Evolutionary conservation across 2,888 invertebrate genomes (phyloP).

Genomic region (Cheilosia vulpina): DNA sequence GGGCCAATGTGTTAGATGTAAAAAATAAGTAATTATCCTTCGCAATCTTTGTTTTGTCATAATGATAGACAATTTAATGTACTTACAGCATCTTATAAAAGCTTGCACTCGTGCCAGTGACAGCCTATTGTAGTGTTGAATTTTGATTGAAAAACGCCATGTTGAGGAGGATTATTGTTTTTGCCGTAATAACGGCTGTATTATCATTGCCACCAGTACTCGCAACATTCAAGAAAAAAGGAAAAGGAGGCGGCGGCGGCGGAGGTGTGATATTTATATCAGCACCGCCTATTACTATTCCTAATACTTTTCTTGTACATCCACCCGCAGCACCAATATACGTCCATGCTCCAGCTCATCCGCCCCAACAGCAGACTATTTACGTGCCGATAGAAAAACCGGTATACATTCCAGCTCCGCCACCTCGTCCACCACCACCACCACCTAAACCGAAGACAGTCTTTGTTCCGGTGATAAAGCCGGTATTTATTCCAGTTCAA

Average conservation of each 20-base stretch:
- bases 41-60: not conserved
- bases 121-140: not conserved
- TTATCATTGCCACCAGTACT: slow-evolving; percentile 1
- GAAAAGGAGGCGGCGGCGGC: slow-evolving; percentile 28
- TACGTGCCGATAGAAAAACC: slow-evolving; percentile 23
- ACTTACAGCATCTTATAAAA: slow-evolving; percentile 39
- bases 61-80: not conserved
- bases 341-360: slow-evolving; percentile 26
- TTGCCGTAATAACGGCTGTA: slow-evolving; percentile 3
- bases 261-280: slow-evolving; percentile 46
- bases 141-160: slow-evolving; percentile 26
- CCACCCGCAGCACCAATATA: slow-evolving; percentile 40
- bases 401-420: slow-evolving; percentile 8
- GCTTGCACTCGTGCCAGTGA: not conserved
- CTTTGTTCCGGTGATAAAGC: slow-evolving; percentile 1
- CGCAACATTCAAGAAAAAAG: slow-evolving; percentile 34
- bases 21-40: slow-evolving; percentile 36
- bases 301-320: slow-evolving; percentile 27
- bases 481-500: slow-evolving; percentile 9
- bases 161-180: slow-evolving; percentile 13
- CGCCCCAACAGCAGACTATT: slow-evolving; percentile 32
- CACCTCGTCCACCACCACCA: slow-evolving; percentile 10
- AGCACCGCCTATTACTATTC: slow-evolving; percentile 23
- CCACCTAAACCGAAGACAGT: not conserved
- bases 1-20: slow-evolving; percentile 16